Base-by-base conservation (phyloP, 2,888 invertebrate genomes). In the Timema podura region DNA sequence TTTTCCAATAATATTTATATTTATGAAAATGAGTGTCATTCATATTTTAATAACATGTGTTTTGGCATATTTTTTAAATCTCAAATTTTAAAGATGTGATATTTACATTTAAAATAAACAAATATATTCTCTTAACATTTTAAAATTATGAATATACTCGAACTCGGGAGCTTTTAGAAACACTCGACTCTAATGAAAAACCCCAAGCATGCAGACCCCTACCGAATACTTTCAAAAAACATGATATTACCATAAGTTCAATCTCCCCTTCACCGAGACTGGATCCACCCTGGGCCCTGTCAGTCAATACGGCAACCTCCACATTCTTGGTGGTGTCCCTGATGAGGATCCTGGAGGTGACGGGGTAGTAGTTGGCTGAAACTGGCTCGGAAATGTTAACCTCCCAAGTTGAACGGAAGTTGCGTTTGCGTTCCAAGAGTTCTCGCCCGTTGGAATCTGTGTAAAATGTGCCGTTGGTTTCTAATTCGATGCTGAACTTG, bases 401-500 rank as follows among this genome's bases (percentile, higher is more conserved):
- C 1, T 78, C 76, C 88, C 91, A 98, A 0, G 93, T 90, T 0
- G 92, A 90, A 13, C 96, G 83, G 71, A 84, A 82, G 77, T 92
- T 84, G 45, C 88, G 79, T 10, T 84, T 84, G 47, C 97, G 83
- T 76, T 89, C 87, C 45, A 96, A 76, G 80, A 92, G 87, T 80
- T 96, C 93, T 13, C 98, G 84, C 0, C 97, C 98, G 80, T 98
- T 99, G 0, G 95, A 91, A 79, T 99, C 98, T 0, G 98, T 98
- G 78, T 89, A 95, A 79, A 98, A 98, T 0, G 82, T 83, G 0
- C 86, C 86, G 0, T 87, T 82, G 0, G 89, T 89, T 0, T 84
- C 76, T 0, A 95, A 79, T 61, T 79, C 76, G 0, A 90, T 88
- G 8, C 83, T 82, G 76, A 91, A 96, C 69, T 87, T 86, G 0